Conservation (phyloP, 1,140 invertebrate genomes). For the Drosophila arizonae region DNA sequence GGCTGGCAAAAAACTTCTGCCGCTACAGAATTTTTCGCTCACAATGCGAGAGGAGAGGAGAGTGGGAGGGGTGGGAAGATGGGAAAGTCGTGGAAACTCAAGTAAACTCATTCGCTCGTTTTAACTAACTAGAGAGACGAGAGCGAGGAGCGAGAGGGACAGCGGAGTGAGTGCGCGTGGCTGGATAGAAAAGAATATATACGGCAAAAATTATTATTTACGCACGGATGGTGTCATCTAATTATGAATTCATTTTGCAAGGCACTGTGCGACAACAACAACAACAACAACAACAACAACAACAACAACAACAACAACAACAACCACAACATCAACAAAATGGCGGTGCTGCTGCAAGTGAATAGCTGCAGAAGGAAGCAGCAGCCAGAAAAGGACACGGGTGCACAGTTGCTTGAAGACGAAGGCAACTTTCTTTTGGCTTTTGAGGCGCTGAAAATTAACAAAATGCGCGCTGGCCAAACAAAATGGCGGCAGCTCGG, state of each 20-base stretch:
- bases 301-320: conserved; percentile 51
- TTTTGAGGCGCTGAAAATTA: conserved; percentile 57
- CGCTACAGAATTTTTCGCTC: conserved; percentile 56
- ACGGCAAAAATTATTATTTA: conserved; percentile 80
- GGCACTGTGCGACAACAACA: conserved; percentile 38
- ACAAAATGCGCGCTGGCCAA: conserved; percentile 67
- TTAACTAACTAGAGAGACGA: conserved; percentile 72
- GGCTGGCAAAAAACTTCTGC: conserved; percentile 68
- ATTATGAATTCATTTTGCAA: conserved; percentile 82
- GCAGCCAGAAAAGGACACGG: conserved; percentile 1
- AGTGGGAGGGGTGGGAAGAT: background rate
- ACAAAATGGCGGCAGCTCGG: conserved; percentile 55
- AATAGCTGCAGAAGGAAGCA: background rate
- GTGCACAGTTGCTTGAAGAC: conserved; percentile 31
- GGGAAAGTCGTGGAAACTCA: conserved; percentile 40
- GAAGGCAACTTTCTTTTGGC: conserved; percentile 57
- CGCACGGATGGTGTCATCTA: conserved; percentile 83
- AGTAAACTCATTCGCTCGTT: conserved; percentile 79
- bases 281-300: conserved; percentile 34
- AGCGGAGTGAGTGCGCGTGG: conserved; percentile 7
- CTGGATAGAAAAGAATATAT: conserved; percentile 41
- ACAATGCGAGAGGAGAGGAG: conserved; percentile 50
- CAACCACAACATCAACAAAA: conserved; percentile 30
- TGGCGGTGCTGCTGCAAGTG: conserved; percentile 1
- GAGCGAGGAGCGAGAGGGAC: background rate